phyloP scores from a whole-genome alignment of 2,888 invertebrate species.

The Protophormia terraenovae region DNA sequence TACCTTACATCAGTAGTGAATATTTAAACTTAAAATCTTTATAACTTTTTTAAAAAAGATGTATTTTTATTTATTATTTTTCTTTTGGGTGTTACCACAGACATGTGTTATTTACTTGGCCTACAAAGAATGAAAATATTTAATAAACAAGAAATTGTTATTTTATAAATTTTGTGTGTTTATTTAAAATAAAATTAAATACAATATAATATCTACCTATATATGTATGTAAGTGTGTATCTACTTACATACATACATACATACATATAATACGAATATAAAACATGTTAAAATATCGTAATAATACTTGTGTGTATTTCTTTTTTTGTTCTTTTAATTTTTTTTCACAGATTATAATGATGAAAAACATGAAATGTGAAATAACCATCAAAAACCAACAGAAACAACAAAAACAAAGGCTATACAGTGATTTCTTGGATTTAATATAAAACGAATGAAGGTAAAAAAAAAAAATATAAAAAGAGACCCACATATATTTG shows the following conservation, averaged over 20 bases:
- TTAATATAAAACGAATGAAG: conserved; percentile 35
- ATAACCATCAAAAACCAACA: neutral
- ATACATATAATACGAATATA: neutral
- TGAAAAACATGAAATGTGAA: conserved; percentile 39
- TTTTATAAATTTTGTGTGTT: neutral
- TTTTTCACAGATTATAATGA: conserved; percentile 28
- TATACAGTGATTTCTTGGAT: conserved; percentile 19
- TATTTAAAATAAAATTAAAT: neutral
- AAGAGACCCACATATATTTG: neutral
- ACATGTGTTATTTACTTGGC: neutral
- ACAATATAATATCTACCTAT: neutral
- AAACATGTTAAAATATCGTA: neutral
- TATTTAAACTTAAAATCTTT: too few species aligned
- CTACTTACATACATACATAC: neutral
- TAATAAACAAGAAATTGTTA: neutral
- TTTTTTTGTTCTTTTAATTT: neutral
- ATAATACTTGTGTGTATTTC: neutral
- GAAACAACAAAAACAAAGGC: conserved; percentile 1
- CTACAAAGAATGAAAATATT: neutral
- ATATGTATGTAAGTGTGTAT: too few species aligned
- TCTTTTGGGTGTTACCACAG: neutral
- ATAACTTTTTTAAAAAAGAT: too few species aligned
- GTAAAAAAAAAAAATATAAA: conserved; percentile 4
- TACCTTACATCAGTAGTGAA: too few species aligned
- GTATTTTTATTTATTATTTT: too few species aligned